phyloP scores from a whole-genome alignment of 2,888 invertebrate genomes.

The Achlya flavicornis region DNA sequence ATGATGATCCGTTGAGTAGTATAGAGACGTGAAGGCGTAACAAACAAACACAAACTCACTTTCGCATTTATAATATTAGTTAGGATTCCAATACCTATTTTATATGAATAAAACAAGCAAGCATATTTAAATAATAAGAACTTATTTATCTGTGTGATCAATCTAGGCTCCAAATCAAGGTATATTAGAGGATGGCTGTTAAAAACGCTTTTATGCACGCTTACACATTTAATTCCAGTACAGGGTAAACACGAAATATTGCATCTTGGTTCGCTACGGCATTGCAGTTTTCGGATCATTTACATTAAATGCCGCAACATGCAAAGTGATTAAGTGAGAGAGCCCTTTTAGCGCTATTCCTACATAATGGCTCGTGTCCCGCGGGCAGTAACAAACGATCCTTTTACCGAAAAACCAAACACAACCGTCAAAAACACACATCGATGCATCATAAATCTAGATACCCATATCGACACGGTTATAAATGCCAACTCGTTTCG shows the following conservation, averaged over 20 bases:
- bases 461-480: neutral
- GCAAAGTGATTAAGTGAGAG: neutral
- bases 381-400: neutral
- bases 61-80: too few relatives aligned
- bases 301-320: conserved; percentile 8
- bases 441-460: conserved; percentile 2
- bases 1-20: too few relatives aligned
- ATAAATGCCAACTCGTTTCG: conserved; percentile 8
- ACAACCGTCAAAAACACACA: neutral
- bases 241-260: neutral
- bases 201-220: neutral
- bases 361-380: neutral
- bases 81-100: too few relatives aligned
- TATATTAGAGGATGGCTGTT: neutral
- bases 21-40: too few relatives aligned
- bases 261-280: neutral
- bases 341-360: neutral
- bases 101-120: too few relatives aligned
- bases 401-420: neutral
- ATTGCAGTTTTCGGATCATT: conserved; percentile 4
- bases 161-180: too few relatives aligned
- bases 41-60: too few relatives aligned
- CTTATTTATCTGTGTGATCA: too few relatives aligned
- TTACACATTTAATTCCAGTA: neutral
- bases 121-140: too few relatives aligned